Percentiles rank a stretch among this genome's conserved stretches.
Conservation (phyloP, 2,888 invertebrate genomes). For the Lottia gigantea region DNA sequence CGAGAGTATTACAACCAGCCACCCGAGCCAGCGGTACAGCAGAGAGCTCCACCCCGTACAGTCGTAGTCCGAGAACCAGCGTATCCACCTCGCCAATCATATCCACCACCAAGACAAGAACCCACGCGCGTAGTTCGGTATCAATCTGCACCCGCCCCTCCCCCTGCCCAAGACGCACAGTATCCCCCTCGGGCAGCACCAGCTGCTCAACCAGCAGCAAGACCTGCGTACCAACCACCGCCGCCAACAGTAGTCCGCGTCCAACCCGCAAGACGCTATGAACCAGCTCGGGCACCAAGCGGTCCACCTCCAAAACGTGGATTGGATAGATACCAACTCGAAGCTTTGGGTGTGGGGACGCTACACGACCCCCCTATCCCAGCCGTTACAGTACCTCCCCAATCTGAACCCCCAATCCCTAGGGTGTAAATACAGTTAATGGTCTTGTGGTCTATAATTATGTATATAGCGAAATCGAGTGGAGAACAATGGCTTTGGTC, state of each 20-base stretch:
- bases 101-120: background rate
- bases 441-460: background rate
- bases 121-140: background rate
- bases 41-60: background rate
- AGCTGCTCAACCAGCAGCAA: background rate
- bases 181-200: background rate
- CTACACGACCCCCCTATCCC: background rate
- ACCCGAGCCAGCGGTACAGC: background rate
- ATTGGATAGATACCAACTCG: background rate
- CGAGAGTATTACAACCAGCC: background rate
- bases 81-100: background rate
- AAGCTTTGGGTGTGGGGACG: background rate
- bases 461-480: background rate
- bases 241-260: background rate
- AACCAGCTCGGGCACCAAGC: too few relatives aligned
- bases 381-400: background rate
- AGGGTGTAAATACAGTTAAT: background rate
- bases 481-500: background rate
- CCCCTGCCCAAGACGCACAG: background rate
- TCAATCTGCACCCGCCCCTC: background rate
- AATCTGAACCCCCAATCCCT: background rate
- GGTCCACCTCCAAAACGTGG: background rate
- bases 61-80: background rate
- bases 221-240: background rate
- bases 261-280: too few relatives aligned